Evolutionary conservation across 2,113 vertebrate genomes (phyloP).

Genomic region (Gobio gobio): DNA sequence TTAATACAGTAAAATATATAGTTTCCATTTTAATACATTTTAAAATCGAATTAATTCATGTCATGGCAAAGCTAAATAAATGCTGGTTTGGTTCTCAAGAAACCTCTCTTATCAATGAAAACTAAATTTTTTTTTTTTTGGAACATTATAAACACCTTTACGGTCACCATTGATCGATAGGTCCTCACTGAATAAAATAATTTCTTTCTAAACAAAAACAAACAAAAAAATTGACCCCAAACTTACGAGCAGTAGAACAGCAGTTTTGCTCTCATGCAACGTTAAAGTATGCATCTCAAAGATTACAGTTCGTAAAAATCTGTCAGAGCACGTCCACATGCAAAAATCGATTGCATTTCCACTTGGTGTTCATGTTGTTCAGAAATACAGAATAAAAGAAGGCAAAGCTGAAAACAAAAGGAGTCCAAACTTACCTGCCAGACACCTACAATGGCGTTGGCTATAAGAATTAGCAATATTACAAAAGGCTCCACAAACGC

Average conservation of each 20-base stretch:
- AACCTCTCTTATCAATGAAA: neutral
- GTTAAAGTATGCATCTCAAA: neutral
- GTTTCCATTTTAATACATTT: neutral
- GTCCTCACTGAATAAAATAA: too few species aligned
- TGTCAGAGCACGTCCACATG: neutral
- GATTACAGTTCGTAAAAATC: neutral
- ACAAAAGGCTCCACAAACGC: constrained; percentile 99
- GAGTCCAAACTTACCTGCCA: constrained; percentile 87
- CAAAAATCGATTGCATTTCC: neutral
- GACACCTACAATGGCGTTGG: constrained; percentile 96
- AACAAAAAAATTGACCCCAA: neutral
- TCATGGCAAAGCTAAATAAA: neutral
- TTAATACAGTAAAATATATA: neutral
- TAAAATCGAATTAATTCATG: neutral
- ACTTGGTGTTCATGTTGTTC: neutral
- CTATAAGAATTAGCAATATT: constrained; percentile 96
- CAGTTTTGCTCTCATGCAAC: neutral
- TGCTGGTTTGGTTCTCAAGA: neutral
- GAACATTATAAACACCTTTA: neutral
- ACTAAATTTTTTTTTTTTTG: too few species aligned
- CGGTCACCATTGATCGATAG: neutral
- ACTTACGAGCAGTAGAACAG: neutral
- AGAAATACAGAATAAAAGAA: neutral
- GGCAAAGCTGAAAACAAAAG: neutral
- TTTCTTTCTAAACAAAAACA: neutral